Base-by-base conservation (phyloP, 2,797 vertebrate species). In the Poeciliopsis turneri region DNA sequence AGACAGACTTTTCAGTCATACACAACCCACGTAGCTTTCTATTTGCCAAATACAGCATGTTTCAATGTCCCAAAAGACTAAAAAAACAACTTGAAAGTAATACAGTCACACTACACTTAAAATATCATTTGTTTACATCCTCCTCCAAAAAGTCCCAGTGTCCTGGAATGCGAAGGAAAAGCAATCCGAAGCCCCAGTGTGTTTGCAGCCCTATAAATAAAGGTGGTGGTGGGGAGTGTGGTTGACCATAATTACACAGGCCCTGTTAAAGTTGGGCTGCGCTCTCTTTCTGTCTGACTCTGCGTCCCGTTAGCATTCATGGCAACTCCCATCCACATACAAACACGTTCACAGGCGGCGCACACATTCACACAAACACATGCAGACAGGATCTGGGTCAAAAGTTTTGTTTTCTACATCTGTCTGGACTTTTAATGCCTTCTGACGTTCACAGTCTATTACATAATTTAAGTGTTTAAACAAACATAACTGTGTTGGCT, bases 171-270 rank as follows among this genome's bases (percentile, higher is more conserved):
- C 83, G 45, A 86, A 84, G 86, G 92, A 90, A 92, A 91, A 89
- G 92, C 90, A 84, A 61, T 84, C 74, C 86, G 92, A 92, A 93
- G 89, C 86, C 85, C 88, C 90, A 83, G 92, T 93, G 86, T 93
- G 93, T 95, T 94, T 92, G 91, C 84, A 84, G 85, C 84, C 91
- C 95, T 95, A 95, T 94, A 95, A 95, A 96, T 95, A 96, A 94
- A 92, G 91, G 91, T 92, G 90, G 93, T 75, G 91, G 93, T 91
- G 92, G 92, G 87, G 91, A 91, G 81, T 92, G 95, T 77, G 95
- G 95, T 94, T 94, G 88, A 94, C 95, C 95, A 95, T 95, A 95
- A 96, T 96, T 95, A 95, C 93, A 94, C 90, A 92, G 93, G 88
- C 88, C 84, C 90, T 92, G 94, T 95, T 94, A 94, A 94, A 95